phyloP scores from a whole-genome alignment of 2,797 vertebrate genomes.

The Dryobates pubescens region DNA sequence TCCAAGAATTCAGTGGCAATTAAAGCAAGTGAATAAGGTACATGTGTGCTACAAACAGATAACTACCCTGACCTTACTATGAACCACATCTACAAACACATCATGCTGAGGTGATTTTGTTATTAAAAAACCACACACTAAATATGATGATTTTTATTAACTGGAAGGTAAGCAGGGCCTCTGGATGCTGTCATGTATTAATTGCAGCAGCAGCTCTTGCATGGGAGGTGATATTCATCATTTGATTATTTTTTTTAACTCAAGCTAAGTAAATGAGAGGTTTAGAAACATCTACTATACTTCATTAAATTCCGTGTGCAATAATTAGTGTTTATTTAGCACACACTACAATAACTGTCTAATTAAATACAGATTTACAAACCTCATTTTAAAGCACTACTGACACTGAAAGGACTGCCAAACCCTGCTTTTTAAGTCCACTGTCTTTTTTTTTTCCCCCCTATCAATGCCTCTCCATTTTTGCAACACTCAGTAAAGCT shows the following conservation, averaged over 20 bases:
- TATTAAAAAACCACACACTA: neutral
- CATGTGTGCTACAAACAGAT: neutral
- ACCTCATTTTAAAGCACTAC: conserved; percentile 40
- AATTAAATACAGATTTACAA: conserved; percentile 39
- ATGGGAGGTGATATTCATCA: neutral
- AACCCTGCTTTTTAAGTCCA: neutral
- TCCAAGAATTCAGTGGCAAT: neutral
- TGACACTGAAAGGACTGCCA: neutral
- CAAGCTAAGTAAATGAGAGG: neutral
- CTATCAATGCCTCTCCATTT: neutral
- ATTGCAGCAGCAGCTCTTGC: neutral
- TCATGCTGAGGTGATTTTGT: neutral
- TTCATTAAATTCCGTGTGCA: conserved; percentile 41
- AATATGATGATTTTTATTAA: neutral
- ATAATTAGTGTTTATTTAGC: conserved; percentile 44
- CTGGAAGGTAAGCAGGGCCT: neutral
- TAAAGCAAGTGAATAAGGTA: neutral
- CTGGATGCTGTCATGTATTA: neutral
- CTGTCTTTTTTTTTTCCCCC: neutral
- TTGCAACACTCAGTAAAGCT: neutral
- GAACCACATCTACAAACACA: neutral
- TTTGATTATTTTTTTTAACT: conserved; percentile 25
- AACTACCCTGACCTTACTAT: neutral
- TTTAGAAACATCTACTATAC: conserved; percentile 9
- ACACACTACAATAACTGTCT: neutral